Evolutionary conservation across 1,140 invertebrate genomes (phyloP), one percentile per base, ranked within the genome.

Genomic region (Drosophila pectinifera): DNA sequence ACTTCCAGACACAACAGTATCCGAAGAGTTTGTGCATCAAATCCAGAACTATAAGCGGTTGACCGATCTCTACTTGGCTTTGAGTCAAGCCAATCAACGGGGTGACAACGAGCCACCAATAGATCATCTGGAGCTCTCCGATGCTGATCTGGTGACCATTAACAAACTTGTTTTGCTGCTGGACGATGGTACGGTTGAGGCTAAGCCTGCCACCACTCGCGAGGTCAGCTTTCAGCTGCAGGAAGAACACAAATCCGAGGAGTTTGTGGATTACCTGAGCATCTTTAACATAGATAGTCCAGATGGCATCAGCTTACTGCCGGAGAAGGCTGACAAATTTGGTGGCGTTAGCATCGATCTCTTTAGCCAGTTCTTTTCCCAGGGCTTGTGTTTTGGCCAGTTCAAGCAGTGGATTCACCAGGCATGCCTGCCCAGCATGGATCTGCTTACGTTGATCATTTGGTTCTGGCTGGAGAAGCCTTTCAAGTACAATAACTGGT

Each of bases 401-500:
- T 91, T 92, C 36, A 91, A 90, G 55, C n/a, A 62, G 38, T 78
- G 76, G 67, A 74, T 70, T 13, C 26, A 51, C 14, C 55, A 75
- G 31, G 63, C 75, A 0, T 64, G 75, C 26, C 62, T 92, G 43
- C 74, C 83, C 7, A 79, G 73, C 72, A 79, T 79, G 54, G 90
- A 92, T 76, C 42, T 92, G 16, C 46, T 92, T 0, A 78, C 63
- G n/a, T 61, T 92, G 22, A 59, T 91, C n/a, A 78, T 92, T 48
- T 73, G 82, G 65, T 92, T 78, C 31, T 92, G 91, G 91, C 48
- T 92, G 45, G 81, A 92, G 18, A 91, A 91, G 59, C 90, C 83
- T 0, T 91, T 92, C 39, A 62, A 70, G 7, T 92, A 92, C 49
- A 67, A 48, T 20, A 91, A 91, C 54, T 90, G 84, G 90, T 91